These are phyloP conservation scores for Xiphydria camelus DNA, from an alignment of 2,888 invertebrate species.

Conservation along the genomic window DNA sequence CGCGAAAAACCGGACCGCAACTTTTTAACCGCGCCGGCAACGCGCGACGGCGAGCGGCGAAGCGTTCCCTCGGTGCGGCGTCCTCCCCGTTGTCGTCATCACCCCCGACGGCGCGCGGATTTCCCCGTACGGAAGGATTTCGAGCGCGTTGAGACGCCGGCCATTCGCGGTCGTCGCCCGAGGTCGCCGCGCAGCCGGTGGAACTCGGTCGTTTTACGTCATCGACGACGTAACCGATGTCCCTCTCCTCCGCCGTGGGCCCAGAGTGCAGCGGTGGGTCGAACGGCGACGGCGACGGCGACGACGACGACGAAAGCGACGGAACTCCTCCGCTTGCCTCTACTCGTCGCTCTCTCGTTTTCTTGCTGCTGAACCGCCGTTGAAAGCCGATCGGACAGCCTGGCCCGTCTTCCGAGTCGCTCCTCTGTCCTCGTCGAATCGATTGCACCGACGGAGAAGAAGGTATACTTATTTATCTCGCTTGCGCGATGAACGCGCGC, in stretches of 20 bases:
- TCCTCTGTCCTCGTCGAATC: conserved; percentile 7
- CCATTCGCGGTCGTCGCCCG: background rate
- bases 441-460: conserved; percentile 6
- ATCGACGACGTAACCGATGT: no score
- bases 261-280: conserved; percentile 5
- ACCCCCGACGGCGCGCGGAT: no score
- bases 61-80: background rate
- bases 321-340: no score
- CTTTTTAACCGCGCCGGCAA: background rate
- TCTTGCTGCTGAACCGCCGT: conserved; percentile 13
- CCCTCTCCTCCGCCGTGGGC: no score
- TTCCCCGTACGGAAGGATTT: no score
- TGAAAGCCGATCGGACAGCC: conserved; percentile 14
- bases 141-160: background rate
- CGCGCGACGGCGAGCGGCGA: background rate
- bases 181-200: background rate
- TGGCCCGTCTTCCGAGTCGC: conserved; percentile 6
- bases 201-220: conserved; percentile 27
- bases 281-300: conserved; percentile 2
- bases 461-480: no score
- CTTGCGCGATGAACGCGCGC: no score
- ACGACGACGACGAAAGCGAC: conserved; percentile 14
- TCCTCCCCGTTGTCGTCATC: background rate
- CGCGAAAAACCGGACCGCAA: background rate
- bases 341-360: no score